phyloP scores from a whole-genome alignment of 2,113 vertebrate genomes.

The Bagarius yarrelli region DNA sequence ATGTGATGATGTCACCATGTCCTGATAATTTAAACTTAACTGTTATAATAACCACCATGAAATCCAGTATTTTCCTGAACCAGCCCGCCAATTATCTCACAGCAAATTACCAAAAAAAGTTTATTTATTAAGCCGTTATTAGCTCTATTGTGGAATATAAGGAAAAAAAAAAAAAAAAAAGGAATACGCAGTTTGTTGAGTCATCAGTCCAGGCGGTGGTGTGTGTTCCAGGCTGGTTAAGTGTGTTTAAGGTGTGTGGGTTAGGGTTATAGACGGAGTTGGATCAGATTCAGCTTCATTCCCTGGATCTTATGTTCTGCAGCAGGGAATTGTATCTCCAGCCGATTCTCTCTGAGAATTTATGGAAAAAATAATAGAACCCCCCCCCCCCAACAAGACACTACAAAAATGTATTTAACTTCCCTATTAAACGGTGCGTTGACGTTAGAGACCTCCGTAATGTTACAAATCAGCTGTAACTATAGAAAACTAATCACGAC shows the following conservation, averaged over 20 bases:
- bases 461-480: too few species aligned
- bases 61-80: neutral
- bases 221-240: neutral
- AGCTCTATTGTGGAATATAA: neutral
- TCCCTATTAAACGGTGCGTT: too few species aligned
- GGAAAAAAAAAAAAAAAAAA: neutral
- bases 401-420: too few species aligned
- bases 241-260: neutral
- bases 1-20: neutral
- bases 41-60: too few species aligned
- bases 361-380: neutral
- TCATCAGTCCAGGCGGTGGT: neutral
- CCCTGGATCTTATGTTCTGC: neutral
- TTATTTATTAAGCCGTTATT: neutral
- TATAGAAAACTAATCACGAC: too few species aligned
- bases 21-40: neutral
- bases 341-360: neutral
- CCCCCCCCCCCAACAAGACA: too few species aligned
- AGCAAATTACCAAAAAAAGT: neutral
- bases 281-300: neutral
- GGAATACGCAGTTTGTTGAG: neutral
- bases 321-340: neutral
- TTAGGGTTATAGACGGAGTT: neutral
- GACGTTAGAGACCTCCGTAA: too few species aligned
- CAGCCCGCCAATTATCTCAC: neutral